Base-by-base conservation (phyloP, 1,140 invertebrate species). In the Drosophila paulistorum region DNA sequence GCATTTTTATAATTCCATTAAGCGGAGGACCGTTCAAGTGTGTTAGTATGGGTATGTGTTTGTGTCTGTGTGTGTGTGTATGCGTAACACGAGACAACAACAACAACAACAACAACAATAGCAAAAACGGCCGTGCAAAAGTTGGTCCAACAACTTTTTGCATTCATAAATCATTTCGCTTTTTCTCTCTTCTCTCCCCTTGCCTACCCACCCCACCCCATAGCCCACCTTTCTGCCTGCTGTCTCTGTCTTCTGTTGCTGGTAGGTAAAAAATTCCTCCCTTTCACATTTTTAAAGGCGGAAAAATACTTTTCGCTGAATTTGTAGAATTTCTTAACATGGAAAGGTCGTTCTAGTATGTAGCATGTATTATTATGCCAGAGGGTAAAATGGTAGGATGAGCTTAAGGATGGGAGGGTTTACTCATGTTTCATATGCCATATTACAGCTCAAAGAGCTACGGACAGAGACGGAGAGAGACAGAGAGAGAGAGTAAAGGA, bases 1-100 rank as follows among this genome's bases (percentile, higher is more conserved):
- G 87, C 83, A 86, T 86, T 86, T 86, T 86, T 86, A 86, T 86
- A 86, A 86, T 86, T 86, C 83, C 83, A 86, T 86, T 86, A 86
- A 86, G 83, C 83, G 75, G 54, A 60, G 30, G 72, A 33, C 72
- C 54, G 65, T 45, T 70, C 77, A 35, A 70, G 67, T 66, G 57
- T 68, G 51, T 59, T 39, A 42, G 17, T 63, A 9, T 37, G 5
- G 7, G 39, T 62, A 23, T 61, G 45, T 60, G 51, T 57, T 48
- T 68, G 66, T 60, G 61, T 42, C 61, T 68, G 66, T 60, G 3
- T 26, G 65, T 41, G 68, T 54, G 68, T 62, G 57, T 71, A 48
- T 86, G 71, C 73, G 82, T 85, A 86, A 86, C 83, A 79, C 58
- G 76, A 85, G 71, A 72, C 68, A 54, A 76, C 65, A 71, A 68